Percentiles rank a stretch among this genome's conserved stretches.
These are phyloP conservation scores for Coturnix japonica DNA, from an alignment of 2,113 vertebrate genomes.

Conservation along the genomic window DNA sequence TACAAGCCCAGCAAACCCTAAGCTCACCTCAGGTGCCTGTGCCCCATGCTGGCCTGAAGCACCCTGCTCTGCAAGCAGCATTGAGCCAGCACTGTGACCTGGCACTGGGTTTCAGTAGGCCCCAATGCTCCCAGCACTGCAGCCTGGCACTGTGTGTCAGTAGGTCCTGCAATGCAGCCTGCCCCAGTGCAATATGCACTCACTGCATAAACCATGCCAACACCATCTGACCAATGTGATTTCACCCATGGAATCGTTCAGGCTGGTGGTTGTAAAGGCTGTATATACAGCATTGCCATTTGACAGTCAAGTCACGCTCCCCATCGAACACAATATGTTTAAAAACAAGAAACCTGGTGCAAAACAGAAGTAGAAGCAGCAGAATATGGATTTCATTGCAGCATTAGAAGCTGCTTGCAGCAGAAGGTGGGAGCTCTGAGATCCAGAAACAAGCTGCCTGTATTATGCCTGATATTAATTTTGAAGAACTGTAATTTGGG, in stretches of 20 bases:
- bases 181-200: background rate
- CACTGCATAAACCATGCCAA: background rate
- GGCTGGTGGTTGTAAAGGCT: background rate
- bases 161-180: background rate
- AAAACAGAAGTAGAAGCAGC: constrained; percentile 3
- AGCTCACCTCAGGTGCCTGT: background rate
- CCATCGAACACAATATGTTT: background rate
- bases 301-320: background rate
- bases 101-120: too few species aligned
- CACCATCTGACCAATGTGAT: background rate
- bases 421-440: constrained; percentile 3
- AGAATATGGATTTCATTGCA: constrained; percentile 36
- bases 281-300: fast-evolving
- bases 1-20: background rate
- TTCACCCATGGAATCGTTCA: background rate
- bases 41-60: background rate
- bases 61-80: fast-evolving
- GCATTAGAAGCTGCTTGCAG: constrained; percentile 41
- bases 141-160: background rate
- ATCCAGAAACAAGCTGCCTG: constrained; percentile 26
- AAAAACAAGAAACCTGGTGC: background rate
- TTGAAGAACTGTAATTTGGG: background rate
- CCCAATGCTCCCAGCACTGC: too few species aligned
- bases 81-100: background rate
- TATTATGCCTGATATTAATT: constrained; percentile 34